phyloP scores from a whole-genome alignment of 2,797 vertebrate species.

The Lophius americanus region DNA sequence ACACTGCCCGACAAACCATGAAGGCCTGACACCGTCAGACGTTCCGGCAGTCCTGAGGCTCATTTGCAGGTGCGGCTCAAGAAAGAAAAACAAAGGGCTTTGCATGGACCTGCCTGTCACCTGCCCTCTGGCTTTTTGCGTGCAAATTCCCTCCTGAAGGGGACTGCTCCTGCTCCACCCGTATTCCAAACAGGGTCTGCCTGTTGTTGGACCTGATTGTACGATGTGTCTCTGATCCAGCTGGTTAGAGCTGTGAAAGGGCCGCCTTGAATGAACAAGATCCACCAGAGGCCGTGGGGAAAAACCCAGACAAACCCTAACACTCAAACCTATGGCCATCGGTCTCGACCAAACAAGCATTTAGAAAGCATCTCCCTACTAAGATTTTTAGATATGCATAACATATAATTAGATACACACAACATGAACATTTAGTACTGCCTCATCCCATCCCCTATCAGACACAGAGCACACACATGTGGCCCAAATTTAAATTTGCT shows the following conservation, averaged over 20 bases:
- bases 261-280: constrained; percentile 47
- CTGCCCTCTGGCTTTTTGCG: constrained; percentile 16
- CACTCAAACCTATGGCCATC: constrained; percentile 9
- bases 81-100: constrained; percentile 30
- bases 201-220: constrained; percentile 43
- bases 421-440: constrained; percentile 48
- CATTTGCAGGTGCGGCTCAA: too few relatives aligned
- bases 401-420: constrained; percentile 49
- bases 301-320: constrained; percentile 40
- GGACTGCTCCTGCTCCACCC: constrained; percentile 9
- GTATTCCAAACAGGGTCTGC: constrained; percentile 27
- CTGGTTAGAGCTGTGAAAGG: constrained; percentile 54
- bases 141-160: neutral
- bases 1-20: too few relatives aligned
- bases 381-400: constrained; percentile 53
- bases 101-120: constrained; percentile 9
- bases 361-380: constrained; percentile 34
- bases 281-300: constrained; percentile 33
- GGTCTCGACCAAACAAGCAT: constrained; percentile 43
- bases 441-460: constrained; percentile 21
- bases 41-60: too few relatives aligned
- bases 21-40: too few relatives aligned
- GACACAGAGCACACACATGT: constrained; percentile 32
- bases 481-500: constrained; percentile 39
- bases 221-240: constrained; percentile 55